Percentiles rank a stretch among this genome's conserved stretches.
These are phyloP conservation scores for Autographa gamma DNA, from an alignment of 2,888 invertebrate species.

Conservation along the genomic window DNA sequence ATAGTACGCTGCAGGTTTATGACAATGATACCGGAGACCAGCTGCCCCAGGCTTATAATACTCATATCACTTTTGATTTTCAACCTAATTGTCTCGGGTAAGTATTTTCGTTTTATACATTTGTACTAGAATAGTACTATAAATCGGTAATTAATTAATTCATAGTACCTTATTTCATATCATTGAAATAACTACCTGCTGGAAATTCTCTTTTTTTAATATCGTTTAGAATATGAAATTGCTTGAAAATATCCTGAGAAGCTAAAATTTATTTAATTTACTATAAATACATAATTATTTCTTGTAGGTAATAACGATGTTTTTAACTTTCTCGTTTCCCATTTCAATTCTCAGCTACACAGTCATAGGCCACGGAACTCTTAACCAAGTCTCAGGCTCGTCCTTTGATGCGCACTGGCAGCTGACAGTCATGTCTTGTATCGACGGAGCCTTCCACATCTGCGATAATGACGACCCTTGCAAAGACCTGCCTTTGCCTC, in stretches of 20 bases:
- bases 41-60: slow-evolving; percentile 74
- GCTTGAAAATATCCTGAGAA: too few relatives aligned
- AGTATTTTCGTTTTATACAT: slow-evolving; percentile 29
- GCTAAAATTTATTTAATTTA: too few relatives aligned
- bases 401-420: slow-evolving; percentile 76
- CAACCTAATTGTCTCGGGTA: slow-evolving; percentile 75
- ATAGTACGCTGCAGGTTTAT: slow-evolving; percentile 72
- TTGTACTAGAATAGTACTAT: too few relatives aligned
- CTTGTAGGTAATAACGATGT: too few relatives aligned
- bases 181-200: too few relatives aligned
- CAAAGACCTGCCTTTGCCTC: slow-evolving; percentile 64
- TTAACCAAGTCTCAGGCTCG: slow-evolving; percentile 57
- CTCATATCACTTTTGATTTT: slow-evolving; percentile 77
- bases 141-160: too few relatives aligned
- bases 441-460: slow-evolving; percentile 73
- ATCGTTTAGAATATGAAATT: too few relatives aligned
- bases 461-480: slow-evolving; percentile 77
- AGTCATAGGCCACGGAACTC: slow-evolving; percentile 75
- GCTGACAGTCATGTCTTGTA: slow-evolving; percentile 73
- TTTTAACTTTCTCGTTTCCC: too few relatives aligned
- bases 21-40: slow-evolving; percentile 76
- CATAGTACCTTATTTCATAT: too few relatives aligned
- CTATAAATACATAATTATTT: too few relatives aligned
- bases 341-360: slow-evolving; percentile 70
- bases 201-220: too few relatives aligned